Percentiles rank a stretch among this genome's conserved stretches.
Conservation (phyloP, 2,113 vertebrate species). For the Istiophorus platypterus region DNA sequence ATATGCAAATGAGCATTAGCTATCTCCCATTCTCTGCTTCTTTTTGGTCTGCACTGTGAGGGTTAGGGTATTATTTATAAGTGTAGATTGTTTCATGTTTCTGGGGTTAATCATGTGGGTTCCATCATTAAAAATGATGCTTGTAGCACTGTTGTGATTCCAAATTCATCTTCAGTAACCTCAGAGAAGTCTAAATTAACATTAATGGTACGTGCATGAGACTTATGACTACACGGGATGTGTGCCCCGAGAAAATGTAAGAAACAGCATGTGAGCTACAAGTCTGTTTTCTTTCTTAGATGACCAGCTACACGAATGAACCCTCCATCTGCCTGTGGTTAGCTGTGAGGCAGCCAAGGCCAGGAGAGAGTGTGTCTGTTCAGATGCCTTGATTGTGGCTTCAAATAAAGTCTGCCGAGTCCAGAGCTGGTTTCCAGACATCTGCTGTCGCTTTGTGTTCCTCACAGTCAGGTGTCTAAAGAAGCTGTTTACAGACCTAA, state of each 20-base stretch:
- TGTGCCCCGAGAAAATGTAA: background rate
- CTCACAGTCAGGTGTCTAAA: slow-evolving; percentile 37
- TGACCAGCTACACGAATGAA: slow-evolving; percentile 31
- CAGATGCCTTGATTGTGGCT: slow-evolving; percentile 32
- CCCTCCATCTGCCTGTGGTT: slow-evolving; percentile 45
- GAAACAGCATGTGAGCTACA: slow-evolving; percentile 14
- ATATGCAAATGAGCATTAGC: slow-evolving; percentile 58
- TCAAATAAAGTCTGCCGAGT: slow-evolving; percentile 33
- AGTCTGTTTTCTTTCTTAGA: background rate
- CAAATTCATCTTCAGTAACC: background rate
- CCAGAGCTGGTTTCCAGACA: slow-evolving; percentile 51
- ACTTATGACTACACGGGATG: background rate
- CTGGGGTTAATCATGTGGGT: background rate
- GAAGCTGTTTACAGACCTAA: slow-evolving; percentile 10
- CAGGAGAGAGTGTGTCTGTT: slow-evolving; percentile 38
- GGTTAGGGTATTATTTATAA: slow-evolving; percentile 44
- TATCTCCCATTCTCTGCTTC: slow-evolving; percentile 13
- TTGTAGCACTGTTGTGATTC: background rate
- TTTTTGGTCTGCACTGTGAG: background rate
- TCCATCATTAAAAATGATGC: background rate
- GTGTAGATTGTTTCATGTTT: slow-evolving; percentile 43
- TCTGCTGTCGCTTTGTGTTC: slow-evolving; percentile 50
- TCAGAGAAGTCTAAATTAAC: background rate
- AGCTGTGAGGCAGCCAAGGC: slow-evolving; percentile 30
- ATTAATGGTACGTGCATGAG: background rate